Base-by-base conservation (phyloP, 37 sponge, comb jelly and placozoan species). In the Cladorhizidae sp. region DNA sequence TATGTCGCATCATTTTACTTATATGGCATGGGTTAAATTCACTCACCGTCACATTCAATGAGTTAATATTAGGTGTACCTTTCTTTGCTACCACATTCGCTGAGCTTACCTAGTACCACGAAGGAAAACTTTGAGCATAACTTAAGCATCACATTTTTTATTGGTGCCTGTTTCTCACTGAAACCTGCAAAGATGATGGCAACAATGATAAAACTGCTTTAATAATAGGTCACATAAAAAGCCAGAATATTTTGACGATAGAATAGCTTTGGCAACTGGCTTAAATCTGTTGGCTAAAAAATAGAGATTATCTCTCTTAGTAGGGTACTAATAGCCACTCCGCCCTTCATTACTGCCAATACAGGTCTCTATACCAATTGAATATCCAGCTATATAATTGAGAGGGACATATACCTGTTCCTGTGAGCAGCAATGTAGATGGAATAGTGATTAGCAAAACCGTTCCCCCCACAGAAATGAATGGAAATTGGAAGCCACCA, bases 401-500 rank as follows among this genome's bases (percentile, higher is more conserved):
- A 17, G 5, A 28, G 26, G 8, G 31, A 26, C 0, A 63, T 73
- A 9, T n/a, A 85, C 85, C 54, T 25, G 64, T 1, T 9, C 26
- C 20, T 6, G 21, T 69, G 29, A 71, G 3, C 0, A 86, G 74
- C 1, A 79, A 25, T 20, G 64, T 21, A 3, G 18, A 62, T 0
- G 73, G 64, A 33, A 63, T 20, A 1, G 80, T 50, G 33, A 80
- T 74, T 6, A 86, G 22, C 43, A 86, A 49, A 0, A 74, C 58
- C 1, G 23, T 25, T 23, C 33, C 31, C 7, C 87, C 87, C 22
- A 74, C 56, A 14, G 51, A 32, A 25, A 80, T 28, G 40, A 86
- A 86, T 5, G 87, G 87, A 33, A 86, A 61, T 31, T 15, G 61
- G 59, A 86, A 86, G 26, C 87, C 87, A n/a, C 80, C 80, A 52